Evolutionary conservation across 2,797 vertebrate species (phyloP).

Genomic region (Meriones psammophilus): DNA sequence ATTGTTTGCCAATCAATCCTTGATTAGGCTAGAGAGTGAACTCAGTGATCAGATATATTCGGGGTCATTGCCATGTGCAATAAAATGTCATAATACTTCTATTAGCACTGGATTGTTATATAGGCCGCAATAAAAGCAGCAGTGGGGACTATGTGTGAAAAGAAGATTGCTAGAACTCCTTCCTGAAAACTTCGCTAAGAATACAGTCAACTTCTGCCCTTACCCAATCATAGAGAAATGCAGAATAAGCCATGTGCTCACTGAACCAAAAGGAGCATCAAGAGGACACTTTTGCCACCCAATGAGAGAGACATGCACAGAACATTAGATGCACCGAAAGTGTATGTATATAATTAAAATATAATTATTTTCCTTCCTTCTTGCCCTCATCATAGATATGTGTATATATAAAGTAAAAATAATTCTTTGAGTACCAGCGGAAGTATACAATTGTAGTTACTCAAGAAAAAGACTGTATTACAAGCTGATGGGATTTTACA

Average conservation of each 20-base stretch:
- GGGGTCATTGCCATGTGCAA: background rate
- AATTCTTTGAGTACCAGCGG: background rate
- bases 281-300: rapidly evolving
- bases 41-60: background rate
- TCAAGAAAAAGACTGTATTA: background rate
- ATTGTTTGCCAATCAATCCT: background rate
- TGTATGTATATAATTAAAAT: too few relatives aligned
- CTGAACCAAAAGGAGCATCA: background rate
- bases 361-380: too few relatives aligned
- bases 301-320: background rate
- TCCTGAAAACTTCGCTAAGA: background rate
- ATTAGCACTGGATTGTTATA: background rate
- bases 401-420: background rate
- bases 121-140: background rate
- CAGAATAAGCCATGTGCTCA: background rate
- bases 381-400: background rate
- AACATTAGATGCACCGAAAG: background rate
- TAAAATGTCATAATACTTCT: background rate
- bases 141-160: background rate
- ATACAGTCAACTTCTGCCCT: background rate
- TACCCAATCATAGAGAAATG: background rate
- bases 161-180: background rate
- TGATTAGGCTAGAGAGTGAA: background rate
- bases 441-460: background rate
- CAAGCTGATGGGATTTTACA: background rate